Evolutionary conservation across 2,888 invertebrate species (phyloP), one percentile per base, ranked within the genome.

Genomic region (Ligdia adustata): DNA sequence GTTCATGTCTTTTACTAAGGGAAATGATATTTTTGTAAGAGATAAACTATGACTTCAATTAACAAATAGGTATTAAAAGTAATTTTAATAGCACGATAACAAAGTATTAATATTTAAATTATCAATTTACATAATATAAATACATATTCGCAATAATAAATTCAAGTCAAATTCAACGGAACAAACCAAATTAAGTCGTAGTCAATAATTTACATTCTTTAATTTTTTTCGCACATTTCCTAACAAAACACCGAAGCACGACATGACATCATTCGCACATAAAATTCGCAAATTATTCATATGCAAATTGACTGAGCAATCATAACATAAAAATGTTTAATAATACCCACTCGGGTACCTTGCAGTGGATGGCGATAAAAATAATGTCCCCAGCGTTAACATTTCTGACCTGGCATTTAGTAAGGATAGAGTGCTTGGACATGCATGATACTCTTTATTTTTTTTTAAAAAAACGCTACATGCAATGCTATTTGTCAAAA

Each of bases 231-330:
- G 66, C 75, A 74, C 73, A 69, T 75, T 70, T 72, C 59, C 70
- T 71, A 60, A 64, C 65, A 64, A 71, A 75, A 71, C 67, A 61
- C 55, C 64, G 59, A 64, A 71, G 69, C 62, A 75, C 64, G n/a
- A n/a, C 22, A 72, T 84, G 79, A 81, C 75, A 79, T 75, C 77
- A 79, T 76, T 72, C 54, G 65, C 71, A 67, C 72, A 81, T 83
- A 83, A 83, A 85, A 75, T 78, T 70, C 71, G 57, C 66, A 73
- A 75, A 75, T 76, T 82, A 83, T 79, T 80, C 73, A 75, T 69
- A 84, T 82, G 82, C 75, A 82, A 84, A 86, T 84, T 78, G 77
- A 64, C 63, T 75, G 77, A 79, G 74, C 78, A 82, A 82, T 79
- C 79, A 80, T 80, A 83, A 78, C 77, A 79, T 78, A 75, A 79